Evolutionary conservation across 2,888 invertebrate species (phyloP), one percentile per base, ranked within the genome.

Genomic region (Ennomos erosarius): DNA sequence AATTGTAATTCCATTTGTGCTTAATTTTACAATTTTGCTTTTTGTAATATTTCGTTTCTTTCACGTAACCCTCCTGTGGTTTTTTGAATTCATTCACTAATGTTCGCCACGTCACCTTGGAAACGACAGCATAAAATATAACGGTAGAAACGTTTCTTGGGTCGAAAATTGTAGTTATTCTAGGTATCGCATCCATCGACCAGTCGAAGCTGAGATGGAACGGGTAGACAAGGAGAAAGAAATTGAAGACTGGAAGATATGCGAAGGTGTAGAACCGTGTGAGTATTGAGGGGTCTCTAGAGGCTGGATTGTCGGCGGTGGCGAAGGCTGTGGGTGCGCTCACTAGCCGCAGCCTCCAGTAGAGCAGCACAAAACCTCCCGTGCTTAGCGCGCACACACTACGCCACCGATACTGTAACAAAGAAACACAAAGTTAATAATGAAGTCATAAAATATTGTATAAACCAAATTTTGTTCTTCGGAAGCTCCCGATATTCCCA

Each of bases 161-260:
- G 85, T 99, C 99, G 74, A 94, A 92, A 12, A 97, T 72, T 34
- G 95, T 94, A 47, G 95, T 95, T 71, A 99, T 95, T 62, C 97
- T 94, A 9, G 98, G 98, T 75, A 99, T 95, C 1, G 99, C 96
- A 74, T 98, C 98, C 99, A 99, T 99, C 33, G 99, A 98, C 99
- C 99, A 99, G 89, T 99, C 99, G 90, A 99, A 99, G 85, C 98
- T 98, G 55, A 99, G 93, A 70, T 96, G 95, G 72, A 95, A 94
- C 8, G 99, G 99, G 84, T 95, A 97, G 40, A 99, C 84, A 62
- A 99, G 93, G 76, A 99, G 94, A 85, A 95, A 95, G 76, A 98
- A 95, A 89, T 99, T 99, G 81, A 98, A 96, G 44, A 96, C 96
- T 40, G 99, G 99, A 72, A 99, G 94, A 85, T 98, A 98, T 67